A percentile compares a stretch with the other conserved stretches of the same genome.
phyloP scores from a whole-genome alignment of 2,113 vertebrate genomes.

The Eretmochelys imbricata region DNA sequence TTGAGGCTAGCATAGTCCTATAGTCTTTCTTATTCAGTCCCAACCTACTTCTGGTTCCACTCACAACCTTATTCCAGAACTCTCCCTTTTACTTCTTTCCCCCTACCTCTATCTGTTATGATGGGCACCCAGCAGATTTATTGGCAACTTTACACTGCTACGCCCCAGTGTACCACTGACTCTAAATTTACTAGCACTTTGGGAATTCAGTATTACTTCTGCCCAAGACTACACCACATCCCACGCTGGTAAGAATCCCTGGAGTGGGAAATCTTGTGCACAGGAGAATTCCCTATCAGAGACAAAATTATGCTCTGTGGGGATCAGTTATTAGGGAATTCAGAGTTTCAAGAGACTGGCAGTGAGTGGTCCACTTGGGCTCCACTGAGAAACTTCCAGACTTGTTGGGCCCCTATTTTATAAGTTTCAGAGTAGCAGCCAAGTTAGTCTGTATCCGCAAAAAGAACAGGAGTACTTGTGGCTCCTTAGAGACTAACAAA shows the following conservation, averaged over 20 bases:
- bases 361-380: rapidly evolving
- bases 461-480: too few relatives aligned
- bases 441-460: too few relatives aligned
- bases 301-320: neutral
- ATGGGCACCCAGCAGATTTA: neutral
- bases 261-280: neutral
- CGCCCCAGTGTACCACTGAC: neutral
- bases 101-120: neutral
- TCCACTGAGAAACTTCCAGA: neutral
- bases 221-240: neutral
- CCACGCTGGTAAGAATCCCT: neutral
- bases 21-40: neutral
- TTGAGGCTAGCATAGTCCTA: neutral
- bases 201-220: neutral
- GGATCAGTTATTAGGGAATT: neutral
- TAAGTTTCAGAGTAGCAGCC: neutral
- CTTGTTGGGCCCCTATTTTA: neutral
- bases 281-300: neutral
- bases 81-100: neutral
- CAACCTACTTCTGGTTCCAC: neutral
- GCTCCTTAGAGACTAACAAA: too few relatives aligned
- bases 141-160: neutral
- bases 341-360: neutral
- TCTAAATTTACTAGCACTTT: neutral
- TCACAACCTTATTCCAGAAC: neutral